Evolutionary conservation across 2,113 vertebrate genomes (phyloP).

Genomic region (Notechis scutatus): DNA sequence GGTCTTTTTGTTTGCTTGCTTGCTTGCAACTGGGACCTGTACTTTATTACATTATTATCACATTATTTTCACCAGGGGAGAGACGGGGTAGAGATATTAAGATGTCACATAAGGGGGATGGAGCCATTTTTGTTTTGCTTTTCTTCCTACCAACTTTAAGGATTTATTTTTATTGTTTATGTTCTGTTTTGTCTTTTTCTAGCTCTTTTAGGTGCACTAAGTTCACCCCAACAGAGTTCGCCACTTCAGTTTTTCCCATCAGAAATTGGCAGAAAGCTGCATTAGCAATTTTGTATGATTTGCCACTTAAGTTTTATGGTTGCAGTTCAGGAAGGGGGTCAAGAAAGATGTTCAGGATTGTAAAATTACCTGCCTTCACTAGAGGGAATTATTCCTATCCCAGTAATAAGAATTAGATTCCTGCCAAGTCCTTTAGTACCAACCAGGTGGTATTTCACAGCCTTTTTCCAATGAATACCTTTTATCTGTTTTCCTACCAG

Average conservation of each 20-base stretch:
- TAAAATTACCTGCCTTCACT: background rate
- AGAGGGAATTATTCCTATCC: background rate
- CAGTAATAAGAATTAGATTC: background rate
- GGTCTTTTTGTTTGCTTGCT: background rate
- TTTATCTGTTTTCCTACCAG: constrained; percentile 59
- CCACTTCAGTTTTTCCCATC: background rate
- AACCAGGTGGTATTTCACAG: background rate
- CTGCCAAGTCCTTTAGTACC: background rate
- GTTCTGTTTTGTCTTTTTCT: background rate
- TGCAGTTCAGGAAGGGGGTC: background rate
- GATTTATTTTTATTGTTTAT: background rate
- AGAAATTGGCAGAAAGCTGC: background rate
- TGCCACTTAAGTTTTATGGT: background rate
- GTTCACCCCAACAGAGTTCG: background rate
- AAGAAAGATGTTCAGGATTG: background rate
- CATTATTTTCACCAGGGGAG: background rate
- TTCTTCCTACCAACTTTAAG: background rate
- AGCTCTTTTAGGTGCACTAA: background rate
- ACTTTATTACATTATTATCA: background rate
- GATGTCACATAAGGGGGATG: background rate
- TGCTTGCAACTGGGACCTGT: background rate
- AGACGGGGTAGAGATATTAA: background rate
- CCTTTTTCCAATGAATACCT: background rate
- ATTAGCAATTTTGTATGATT: background rate
- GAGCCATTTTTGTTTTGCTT: background rate